Evolutionary conservation across 2,113 vertebrate species (phyloP).

Genomic region (Tympanuchus pallidicinctus): DNA sequence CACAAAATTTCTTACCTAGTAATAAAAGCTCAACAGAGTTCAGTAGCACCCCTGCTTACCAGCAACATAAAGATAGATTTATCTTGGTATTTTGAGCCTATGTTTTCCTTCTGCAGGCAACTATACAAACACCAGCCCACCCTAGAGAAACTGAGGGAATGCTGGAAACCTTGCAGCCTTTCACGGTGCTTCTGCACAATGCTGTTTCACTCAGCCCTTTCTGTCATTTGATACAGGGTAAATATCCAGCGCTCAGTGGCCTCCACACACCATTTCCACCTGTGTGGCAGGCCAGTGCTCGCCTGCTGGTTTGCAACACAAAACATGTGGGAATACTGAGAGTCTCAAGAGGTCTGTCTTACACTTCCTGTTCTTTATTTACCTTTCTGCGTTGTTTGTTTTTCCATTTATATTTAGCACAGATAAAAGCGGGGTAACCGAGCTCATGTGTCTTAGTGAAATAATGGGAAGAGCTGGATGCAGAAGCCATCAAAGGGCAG

Average conservation of each 20-base stretch:
- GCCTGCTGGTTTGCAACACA: constrained; percentile 51
- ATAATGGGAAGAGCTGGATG: constrained; percentile 51
- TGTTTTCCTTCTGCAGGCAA: constrained; percentile 30
- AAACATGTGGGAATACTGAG: constrained; percentile 66
- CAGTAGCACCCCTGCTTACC: neutral
- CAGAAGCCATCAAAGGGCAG: constrained; percentile 33
- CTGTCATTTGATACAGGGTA: constrained; percentile 68
- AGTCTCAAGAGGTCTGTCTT: constrained; percentile 65
- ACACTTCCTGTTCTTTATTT: constrained; percentile 70
- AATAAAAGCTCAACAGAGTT: neutral
- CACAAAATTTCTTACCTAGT: neutral
- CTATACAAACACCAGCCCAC: constrained; percentile 54
- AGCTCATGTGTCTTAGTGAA: constrained; percentile 46
- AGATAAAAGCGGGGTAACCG: constrained; percentile 36
- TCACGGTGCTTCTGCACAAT: constrained; percentile 33
- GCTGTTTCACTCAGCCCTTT: constrained; percentile 29
- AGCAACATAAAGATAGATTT: neutral
- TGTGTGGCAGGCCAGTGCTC: constrained; percentile 41
- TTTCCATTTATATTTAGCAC: constrained; percentile 70
- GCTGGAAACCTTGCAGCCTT: constrained; percentile 16
- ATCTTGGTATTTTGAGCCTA: neutral
- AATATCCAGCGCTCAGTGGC: constrained; percentile 47
- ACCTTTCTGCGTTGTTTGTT: constrained; percentile 68
- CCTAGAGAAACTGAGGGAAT: constrained; percentile 44
- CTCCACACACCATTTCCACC: constrained; percentile 61